These are phyloP conservation scores for Schrankia costaestrigalis DNA, from an alignment of 2,888 invertebrate species.

Conservation along the genomic window DNA sequence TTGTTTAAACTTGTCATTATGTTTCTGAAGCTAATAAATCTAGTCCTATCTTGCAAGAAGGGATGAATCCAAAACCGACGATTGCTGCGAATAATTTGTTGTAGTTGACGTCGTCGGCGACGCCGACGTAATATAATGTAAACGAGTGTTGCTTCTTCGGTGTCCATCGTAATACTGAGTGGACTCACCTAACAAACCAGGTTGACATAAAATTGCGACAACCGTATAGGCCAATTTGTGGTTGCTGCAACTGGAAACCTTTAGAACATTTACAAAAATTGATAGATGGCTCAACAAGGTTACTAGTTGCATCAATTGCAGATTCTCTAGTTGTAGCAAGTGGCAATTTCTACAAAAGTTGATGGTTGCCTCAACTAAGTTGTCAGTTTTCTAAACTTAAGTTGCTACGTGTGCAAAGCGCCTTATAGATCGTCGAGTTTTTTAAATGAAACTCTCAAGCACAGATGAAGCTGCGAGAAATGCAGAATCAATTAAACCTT, in stretches of 20 bases:
- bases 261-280: neutral
- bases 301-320: too few relatives aligned
- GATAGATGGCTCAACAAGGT: too few relatives aligned
- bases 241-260: neutral
- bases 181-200: neutral
- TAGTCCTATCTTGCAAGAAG: neutral
- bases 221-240: neutral
- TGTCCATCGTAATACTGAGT: neutral
- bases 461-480: neutral
- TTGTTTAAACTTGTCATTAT: neutral
- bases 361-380: neutral
- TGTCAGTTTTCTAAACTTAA: too few relatives aligned
- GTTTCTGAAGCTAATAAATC: neutral
- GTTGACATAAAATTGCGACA: neutral
- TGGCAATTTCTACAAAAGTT: too few relatives aligned
- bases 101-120: neutral
- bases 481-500: constrained; percentile 1
- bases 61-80: neutral
- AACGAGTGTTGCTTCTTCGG: neutral
- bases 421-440: constrained; percentile 2
- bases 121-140: neutral
- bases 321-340: too few relatives aligned
- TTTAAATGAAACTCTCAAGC: constrained; percentile 4
- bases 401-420: neutral
- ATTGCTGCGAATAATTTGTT: neutral